A percentile compares a stretch with the other conserved stretches of the same genome.
Evolutionary conservation across 2,113 vertebrate species (phyloP).

Genomic region (Genyomyrus donnyi): DNA sequence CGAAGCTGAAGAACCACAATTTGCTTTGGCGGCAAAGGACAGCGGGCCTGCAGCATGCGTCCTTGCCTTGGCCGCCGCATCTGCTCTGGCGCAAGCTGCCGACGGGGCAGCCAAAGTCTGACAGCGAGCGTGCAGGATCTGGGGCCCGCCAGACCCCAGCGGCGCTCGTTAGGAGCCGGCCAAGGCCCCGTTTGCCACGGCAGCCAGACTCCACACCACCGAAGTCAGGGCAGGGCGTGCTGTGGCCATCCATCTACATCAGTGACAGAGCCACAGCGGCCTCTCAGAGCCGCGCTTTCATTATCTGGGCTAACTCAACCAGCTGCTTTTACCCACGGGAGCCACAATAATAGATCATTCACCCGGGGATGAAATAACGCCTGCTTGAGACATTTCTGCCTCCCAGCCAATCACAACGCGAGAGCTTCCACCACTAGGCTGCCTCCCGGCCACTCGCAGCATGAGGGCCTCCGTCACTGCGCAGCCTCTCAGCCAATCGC

Average conservation of each 20-base stretch:
- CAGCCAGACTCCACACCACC: background rate
- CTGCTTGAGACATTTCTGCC: background rate
- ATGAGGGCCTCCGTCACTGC: background rate
- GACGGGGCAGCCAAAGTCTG: background rate
- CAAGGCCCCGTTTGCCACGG: background rate
- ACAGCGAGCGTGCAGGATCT: background rate
- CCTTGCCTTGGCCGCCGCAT: background rate
- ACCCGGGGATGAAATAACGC: background rate
- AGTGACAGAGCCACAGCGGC: background rate
- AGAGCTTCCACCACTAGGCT: background rate
- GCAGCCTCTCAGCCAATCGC: background rate
- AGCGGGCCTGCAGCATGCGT: background rate
- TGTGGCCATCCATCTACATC: background rate
- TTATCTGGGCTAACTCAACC: conserved; percentile 7
- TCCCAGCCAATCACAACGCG: background rate
- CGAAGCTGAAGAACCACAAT: background rate
- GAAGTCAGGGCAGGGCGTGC: background rate
- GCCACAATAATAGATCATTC: background rate
- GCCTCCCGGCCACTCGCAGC: background rate
- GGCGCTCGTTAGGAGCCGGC: background rate
- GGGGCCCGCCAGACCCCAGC: background rate
- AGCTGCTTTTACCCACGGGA: background rate
- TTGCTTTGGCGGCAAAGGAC: background rate
- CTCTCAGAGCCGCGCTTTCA: background rate
- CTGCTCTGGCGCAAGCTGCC: background rate